A percentile compares a stretch with the other conserved stretches of the same genome.
Evolutionary conservation across 2,888 invertebrate genomes (phyloP).

Genomic region (Incurvaria masculella): DNA sequence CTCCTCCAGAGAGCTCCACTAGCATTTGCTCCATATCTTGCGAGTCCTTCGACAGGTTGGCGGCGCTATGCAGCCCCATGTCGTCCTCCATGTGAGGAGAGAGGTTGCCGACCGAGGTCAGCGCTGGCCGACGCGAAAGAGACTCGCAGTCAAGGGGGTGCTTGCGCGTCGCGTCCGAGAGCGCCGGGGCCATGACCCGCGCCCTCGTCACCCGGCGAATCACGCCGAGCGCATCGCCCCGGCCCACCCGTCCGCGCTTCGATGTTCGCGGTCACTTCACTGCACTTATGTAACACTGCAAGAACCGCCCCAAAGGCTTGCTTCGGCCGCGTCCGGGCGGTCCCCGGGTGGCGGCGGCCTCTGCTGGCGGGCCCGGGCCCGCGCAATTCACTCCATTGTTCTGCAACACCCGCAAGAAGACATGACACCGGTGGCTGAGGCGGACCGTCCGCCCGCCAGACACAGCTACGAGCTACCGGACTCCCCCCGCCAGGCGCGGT

Average conservation of each 20-base stretch:
- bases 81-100: constrained; percentile 58
- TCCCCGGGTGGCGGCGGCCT: not conserved
- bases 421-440: not conserved
- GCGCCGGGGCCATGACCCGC: constrained; percentile 93
- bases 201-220: constrained; percentile 55
- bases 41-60: constrained; percentile 55
- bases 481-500: not conserved
- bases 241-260: constrained; percentile 35
- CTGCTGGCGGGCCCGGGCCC: not conserved
- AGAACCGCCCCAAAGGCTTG: constrained; percentile 22
- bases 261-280: constrained; percentile 18
- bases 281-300: constrained; percentile 1
- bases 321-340: constrained; percentile 30
- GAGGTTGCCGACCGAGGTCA: constrained; percentile 52
- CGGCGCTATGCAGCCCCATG: constrained; percentile 54
- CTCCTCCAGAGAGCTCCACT: constrained; percentile 56
- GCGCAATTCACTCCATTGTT: constrained; percentile 9
- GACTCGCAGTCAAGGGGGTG: constrained; percentile 27
- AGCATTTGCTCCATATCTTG: constrained; percentile 67
- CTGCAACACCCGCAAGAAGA: constrained; percentile 8
- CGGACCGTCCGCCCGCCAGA: not conserved
- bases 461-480: not conserved
- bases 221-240: constrained; percentile 42
- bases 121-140: constrained; percentile 38
- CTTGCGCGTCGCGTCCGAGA: constrained; percentile 66